Evolutionary conservation across 2,113 vertebrate species (phyloP).

Genomic region (Hemicordylus capensis): DNA sequence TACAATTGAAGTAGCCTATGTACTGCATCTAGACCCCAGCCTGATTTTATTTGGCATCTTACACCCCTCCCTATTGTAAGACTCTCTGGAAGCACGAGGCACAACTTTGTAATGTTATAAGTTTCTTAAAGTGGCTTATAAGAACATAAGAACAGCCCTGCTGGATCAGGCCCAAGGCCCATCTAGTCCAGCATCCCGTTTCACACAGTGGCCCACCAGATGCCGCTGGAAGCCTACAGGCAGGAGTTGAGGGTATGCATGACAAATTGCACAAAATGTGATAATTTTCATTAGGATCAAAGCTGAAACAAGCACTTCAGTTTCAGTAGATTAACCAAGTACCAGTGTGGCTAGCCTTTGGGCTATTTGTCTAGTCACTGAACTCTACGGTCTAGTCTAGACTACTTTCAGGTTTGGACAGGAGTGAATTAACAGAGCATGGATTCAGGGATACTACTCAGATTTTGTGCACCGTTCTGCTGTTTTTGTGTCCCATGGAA

Average conservation of each 20-base stretch:
- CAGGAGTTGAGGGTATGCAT: no score
- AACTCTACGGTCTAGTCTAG: neutral
- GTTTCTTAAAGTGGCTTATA: neutral
- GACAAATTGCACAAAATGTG: neutral
- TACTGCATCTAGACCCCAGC: neutral
- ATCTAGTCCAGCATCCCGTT: no score
- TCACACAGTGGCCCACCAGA: no score
- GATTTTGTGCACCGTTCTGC: neutral
- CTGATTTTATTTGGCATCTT: neutral
- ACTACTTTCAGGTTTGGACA: neutral
- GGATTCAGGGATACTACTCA: no score
- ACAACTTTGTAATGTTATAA: neutral
- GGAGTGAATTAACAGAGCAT: neutral
- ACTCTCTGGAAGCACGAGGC: neutral
- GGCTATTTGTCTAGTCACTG: neutral
- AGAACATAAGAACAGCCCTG: no score
- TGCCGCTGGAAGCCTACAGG: no score
- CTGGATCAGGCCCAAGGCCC: no score
- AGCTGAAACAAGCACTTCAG: neutral
- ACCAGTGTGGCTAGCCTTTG: neutral
- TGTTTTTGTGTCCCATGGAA: neutral
- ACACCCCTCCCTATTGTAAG: neutral
- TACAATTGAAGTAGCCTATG: neutral
- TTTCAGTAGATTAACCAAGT: neutral
- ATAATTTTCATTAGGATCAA: neutral